Base-by-base conservation (phyloP, 2,797 vertebrate genomes). In the Fringilla coelebs region DNA sequence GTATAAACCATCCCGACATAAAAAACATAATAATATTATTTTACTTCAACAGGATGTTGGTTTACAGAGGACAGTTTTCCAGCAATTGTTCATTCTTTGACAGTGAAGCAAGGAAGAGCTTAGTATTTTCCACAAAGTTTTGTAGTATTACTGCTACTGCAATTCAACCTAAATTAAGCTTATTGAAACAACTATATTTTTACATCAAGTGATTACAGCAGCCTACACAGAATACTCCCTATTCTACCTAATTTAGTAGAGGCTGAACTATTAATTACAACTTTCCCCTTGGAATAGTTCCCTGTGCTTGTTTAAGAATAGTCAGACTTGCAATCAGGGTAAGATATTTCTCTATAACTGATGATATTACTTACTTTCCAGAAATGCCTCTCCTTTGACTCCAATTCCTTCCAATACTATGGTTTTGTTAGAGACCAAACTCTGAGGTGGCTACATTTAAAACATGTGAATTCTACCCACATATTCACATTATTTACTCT, bases 201-300 rank as follows among this genome's bases (percentile, higher is more conserved):
- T 85, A 40, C 14, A 51, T 34, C 31, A 85, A 89, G 8, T 65
- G 11, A 58, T 83, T 92, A 73, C 21, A 54, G 10, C 31, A 74
- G 2, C n/a, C 55, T 55, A 31, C 21, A 80, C 29, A 82, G 55
- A 57, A 82, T 76, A 49, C 7, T 66, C 25, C 67, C 45, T 70
- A n/a, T 54, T 87, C 45, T 57, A 41, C 40, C 14, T 77, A 60
- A 72, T 76, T 75, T 82, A 79, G 18, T 48, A 66, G 36, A 73
- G 38, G 25, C 11, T 88, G 57, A 77, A 51, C 45, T 83, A 80
- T 82, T 91, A 93, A 89, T 85, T 93, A 24, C 38, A 54, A 29
- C 22, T 75, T 89, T 91, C 87, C 57, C 54, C 46, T 71, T 54
- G 67, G 65, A 95, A 87, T 83, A 66, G 11, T n/a, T 89, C 25